Evolutionary conservation across 2,888 invertebrate species (phyloP).

Genomic region (Auanema freiburgensis): DNA sequence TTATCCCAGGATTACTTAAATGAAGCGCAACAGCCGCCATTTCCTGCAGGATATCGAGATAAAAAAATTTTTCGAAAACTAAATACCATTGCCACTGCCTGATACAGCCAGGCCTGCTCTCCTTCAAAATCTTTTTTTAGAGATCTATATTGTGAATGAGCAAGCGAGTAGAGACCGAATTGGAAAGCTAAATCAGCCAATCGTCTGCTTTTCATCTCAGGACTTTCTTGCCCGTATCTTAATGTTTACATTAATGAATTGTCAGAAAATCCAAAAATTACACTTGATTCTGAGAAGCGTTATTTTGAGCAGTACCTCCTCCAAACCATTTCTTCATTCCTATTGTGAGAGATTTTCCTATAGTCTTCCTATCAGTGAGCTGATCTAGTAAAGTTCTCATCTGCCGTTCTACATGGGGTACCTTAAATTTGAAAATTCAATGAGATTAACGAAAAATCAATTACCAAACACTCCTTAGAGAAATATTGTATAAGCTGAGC

Average conservation of each 20-base stretch:
- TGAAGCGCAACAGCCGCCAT: conserved; percentile 54
- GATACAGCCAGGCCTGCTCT: conserved; percentile 92
- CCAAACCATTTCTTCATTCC: conserved; percentile 26
- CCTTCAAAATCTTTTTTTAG: conserved; percentile 93
- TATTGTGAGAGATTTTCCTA: conserved; percentile 23
- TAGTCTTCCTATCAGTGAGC: conserved; percentile 14
- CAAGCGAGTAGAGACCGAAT: conserved; percentile 70
- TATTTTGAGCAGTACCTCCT: conserved; percentile 4
- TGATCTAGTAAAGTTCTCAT: conserved; percentile 18
- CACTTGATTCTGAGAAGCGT: background rate
- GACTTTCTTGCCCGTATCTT: conserved; percentile 69
- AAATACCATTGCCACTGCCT: conserved; percentile 82
- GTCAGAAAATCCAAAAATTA: too few relatives aligned
- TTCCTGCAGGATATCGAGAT: conserved; percentile 27
- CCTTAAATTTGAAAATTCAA: conserved; percentile 1
- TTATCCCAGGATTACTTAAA: conserved; percentile 72
- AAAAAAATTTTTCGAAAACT: background rate
- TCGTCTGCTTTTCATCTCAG: conserved; percentile 87
- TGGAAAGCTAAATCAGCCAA: conserved; percentile 93
- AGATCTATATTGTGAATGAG: conserved; percentile 80
- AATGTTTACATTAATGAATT: conserved; percentile 11
- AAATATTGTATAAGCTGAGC: too few relatives aligned
- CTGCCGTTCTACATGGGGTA: conserved; percentile 18
- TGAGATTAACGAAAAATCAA: too few relatives aligned
- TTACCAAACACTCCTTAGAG: too few relatives aligned